phyloP scores from a whole-genome alignment of 2,888 invertebrate genomes.

The Tenthredo amoena region DNA sequence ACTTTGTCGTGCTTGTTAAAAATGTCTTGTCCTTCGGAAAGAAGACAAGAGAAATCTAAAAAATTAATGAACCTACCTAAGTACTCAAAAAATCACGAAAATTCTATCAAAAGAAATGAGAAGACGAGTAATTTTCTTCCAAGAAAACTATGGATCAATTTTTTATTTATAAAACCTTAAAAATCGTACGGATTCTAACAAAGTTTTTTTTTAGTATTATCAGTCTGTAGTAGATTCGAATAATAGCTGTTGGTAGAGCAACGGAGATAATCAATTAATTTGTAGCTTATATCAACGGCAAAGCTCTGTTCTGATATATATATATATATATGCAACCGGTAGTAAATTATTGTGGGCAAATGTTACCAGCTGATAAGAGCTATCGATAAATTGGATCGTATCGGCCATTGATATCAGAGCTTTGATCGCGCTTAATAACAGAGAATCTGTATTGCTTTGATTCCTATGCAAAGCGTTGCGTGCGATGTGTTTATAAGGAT shows the following conservation, averaged over 20 bases:
- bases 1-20: not conserved
- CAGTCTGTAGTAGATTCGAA: not conserved
- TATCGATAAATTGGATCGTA: slow-evolving; percentile 5
- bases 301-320: not conserved
- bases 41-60: too few species aligned
- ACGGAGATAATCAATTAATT: not conserved
- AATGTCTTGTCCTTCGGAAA: not conserved
- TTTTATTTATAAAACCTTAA: not conserved
- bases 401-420: not conserved
- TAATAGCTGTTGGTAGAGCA: not conserved
- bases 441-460: not conserved
- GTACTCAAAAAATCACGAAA: not conserved
- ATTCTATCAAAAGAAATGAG: not conserved
- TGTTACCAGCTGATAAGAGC: not conserved
- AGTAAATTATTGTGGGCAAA: not conserved
- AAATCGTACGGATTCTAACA: not conserved
- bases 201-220: not conserved
- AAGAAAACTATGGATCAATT: not conserved
- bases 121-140: not conserved
- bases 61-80: not conserved
- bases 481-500: not conserved
- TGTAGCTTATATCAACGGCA: not conserved
- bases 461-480: not conserved
- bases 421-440: not conserved
- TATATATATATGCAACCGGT: not conserved